Evolutionary conservation across 92 coral and sea anemone species (phyloP), one percentile per base, ranked within the genome.

Genomic region (Desmophyllum pertusum): DNA sequence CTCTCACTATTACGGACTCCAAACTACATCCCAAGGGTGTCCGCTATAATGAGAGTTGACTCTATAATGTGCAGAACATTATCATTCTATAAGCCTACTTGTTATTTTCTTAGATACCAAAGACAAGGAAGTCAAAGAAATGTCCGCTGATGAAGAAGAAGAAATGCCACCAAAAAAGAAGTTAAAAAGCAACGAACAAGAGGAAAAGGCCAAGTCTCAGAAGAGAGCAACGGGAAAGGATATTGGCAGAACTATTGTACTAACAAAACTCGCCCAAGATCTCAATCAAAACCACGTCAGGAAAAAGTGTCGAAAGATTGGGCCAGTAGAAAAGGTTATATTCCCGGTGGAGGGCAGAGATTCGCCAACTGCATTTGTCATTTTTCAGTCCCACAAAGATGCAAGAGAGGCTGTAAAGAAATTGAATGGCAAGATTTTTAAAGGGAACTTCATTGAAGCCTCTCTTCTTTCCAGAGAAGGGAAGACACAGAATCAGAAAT

Each of bases 341-440:
- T 94, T 87, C 51, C 99, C 99, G 2, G 89, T 93, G 11, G 98
- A 89, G 57, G 94, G 84, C 1, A 80, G 93, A 23, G 92, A 91
- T 23, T 68, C 83, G 51, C 86, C 96, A 76, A 93, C 94, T 13
- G 99, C 97, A 9, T 89, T 88, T 75, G 87, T 92, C 3, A 52
- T 90, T 40, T 97, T 74, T 43, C 76, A 89, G 68, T 80, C 91
- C 13, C 93, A 93, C 73, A 97, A 91, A 81, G 85, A 77, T 70
- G 93, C 98, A 40, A 87, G 99, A 77, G 75, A 79, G 30, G 99
- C 96, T 35, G 83, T 82, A 4, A 71, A 30, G n/a, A 88, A 85
- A 41, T 81, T 97, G 40, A 79, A 91, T 74, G 92, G 92, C 36
- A 94, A 88, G 68, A 82, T 84, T 2, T 77, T 97, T 18, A 94